phyloP scores from a whole-genome alignment of 2,113 vertebrate species.

The human region DNA sequence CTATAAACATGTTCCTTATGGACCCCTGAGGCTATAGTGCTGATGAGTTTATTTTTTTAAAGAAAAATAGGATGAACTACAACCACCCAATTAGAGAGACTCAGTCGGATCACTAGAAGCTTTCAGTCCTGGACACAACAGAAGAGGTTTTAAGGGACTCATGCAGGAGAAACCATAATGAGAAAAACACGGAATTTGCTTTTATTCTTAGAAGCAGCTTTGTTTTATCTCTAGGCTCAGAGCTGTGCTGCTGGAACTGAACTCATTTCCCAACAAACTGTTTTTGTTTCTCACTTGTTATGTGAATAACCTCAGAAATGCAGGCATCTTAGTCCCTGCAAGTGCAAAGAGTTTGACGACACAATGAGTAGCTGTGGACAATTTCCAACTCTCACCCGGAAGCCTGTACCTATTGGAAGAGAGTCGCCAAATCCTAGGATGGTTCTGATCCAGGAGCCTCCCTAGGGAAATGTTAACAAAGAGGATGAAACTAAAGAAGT shows the following conservation, averaged over 20 bases:
- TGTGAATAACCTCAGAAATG: neutral
- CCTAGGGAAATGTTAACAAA: neutral
- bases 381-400: neutral
- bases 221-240: neutral
- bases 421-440: neutral
- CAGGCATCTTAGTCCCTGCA: neutral
- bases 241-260: neutral
- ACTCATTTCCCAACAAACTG: neutral
- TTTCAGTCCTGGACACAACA: constrained; percentile 40
- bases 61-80: constrained; percentile 53
- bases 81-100: constrained; percentile 47
- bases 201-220: neutral
- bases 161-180: neutral
- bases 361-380: neutral
- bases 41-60: constrained; percentile 55
- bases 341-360: neutral
- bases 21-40: constrained; percentile 31
- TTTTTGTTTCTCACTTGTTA: neutral
- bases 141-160: neutral
- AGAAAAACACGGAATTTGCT: constrained; percentile 1
- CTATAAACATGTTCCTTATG: neutral
- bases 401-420: neutral
- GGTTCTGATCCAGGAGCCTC: neutral
- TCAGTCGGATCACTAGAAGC: neutral
- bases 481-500: neutral